Evolutionary conservation across 2,888 invertebrate genomes (phyloP).

Genomic region (Pristionchus entomophagus): DNA sequence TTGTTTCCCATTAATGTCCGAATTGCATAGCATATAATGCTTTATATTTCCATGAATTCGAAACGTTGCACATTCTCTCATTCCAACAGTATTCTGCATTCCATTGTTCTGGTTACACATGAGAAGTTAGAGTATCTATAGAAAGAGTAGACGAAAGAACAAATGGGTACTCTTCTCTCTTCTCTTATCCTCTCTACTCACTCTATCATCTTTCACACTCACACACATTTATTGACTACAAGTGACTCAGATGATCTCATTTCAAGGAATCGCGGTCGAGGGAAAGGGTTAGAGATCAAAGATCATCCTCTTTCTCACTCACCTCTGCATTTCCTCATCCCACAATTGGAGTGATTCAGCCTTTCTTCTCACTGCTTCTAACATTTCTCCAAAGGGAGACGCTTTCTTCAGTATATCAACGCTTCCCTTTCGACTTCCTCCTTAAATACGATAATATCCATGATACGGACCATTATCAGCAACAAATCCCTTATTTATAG

Average conservation of each 20-base stretch:
- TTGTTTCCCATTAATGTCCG: too few species aligned
- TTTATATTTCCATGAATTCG: neutral
- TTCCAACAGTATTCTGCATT: too few species aligned
- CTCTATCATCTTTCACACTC: neutral
- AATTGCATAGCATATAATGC: too few species aligned
- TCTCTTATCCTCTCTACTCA: neutral
- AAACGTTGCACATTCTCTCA: too few species aligned
- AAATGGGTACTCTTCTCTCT: too few species aligned
- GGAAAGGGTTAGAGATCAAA: neutral
- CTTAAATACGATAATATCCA: neutral
- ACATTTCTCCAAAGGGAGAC: slow-evolving; percentile 68
- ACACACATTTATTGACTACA: neutral
- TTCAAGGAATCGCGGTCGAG: neutral
- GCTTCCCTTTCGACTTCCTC: slow-evolving; percentile 49
- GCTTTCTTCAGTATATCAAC: slow-evolving; percentile 59
- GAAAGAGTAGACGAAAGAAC: neutral
- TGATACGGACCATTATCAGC: too few species aligned
- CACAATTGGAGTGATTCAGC: slow-evolving; percentile 62
- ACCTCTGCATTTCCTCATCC: slow-evolving; percentile 65
- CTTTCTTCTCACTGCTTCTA: slow-evolving; percentile 63
- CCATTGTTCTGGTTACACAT: neutral
- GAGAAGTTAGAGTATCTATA: too few species aligned
- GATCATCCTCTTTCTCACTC: neutral
- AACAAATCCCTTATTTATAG: too few species aligned
- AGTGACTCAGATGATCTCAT: neutral